Evolutionary conservation across 2,888 invertebrate species (phyloP).

Genomic region (Andrena bucephala): DNA sequence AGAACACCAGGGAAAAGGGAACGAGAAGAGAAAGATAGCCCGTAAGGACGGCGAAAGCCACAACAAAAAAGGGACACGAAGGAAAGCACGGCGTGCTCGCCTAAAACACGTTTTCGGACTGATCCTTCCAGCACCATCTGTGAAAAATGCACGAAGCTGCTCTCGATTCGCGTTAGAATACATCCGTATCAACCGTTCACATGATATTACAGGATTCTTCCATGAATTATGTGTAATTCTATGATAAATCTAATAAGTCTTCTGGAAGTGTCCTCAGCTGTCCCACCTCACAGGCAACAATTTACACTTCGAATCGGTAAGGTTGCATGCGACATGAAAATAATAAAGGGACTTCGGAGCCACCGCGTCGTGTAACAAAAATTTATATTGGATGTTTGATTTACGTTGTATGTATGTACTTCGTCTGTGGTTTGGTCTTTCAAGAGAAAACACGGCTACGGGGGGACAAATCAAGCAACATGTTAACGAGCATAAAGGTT

Average conservation of each 20-base stretch:
- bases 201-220: background rate
- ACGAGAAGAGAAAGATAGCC: slow-evolving; percentile 22
- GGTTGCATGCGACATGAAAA: no score
- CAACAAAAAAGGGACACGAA: slow-evolving; percentile 29
- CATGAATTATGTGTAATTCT: background rate
- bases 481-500: slow-evolving; percentile 9
- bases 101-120: slow-evolving; percentile 38
- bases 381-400: no score
- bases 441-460: no score
- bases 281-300: no score
- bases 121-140: slow-evolving; percentile 19
- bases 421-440: no score
- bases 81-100: slow-evolving; percentile 12
- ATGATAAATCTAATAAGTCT: no score
- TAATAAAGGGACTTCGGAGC: no score
- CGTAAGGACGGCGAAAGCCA: slow-evolving; percentile 33
- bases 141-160: background rate
- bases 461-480: background rate
- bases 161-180: background rate
- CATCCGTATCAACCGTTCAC: background rate
- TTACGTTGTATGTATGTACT: no score
- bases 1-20: slow-evolving; percentile 23
- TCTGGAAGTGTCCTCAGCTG: no score
- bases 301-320: no score
- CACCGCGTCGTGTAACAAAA: no score